Percentiles rank a stretch among this genome's conserved stretches.
Evolutionary conservation across 2,113 vertebrate species (phyloP).

Genomic region (Saiga tatarica): DNA sequence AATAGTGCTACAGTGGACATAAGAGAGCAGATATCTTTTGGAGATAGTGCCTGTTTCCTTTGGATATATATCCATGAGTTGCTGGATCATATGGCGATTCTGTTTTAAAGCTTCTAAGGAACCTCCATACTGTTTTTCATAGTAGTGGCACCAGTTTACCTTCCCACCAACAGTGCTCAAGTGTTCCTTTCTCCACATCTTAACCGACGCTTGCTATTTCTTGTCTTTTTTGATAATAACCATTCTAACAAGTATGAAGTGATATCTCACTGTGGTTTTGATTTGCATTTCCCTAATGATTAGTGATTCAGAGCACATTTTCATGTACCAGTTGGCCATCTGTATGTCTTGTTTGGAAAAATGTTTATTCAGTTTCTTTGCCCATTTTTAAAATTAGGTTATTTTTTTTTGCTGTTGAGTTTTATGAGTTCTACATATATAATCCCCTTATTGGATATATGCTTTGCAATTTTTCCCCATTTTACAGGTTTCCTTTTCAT

Average conservation of each 20-base stretch:
- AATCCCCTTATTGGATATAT: neutral
- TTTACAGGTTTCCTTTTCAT: neutral
- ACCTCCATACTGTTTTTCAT: neutral
- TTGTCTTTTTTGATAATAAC: neutral
- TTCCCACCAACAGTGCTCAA: neutral
- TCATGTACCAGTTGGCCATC: neutral
- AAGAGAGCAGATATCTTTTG: neutral
- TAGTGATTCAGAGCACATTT: neutral
- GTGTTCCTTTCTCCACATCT: neutral
- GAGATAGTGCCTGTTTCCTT: neutral
- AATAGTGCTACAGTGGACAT: neutral
- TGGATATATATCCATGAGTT: neutral
- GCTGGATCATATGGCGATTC: neutral
- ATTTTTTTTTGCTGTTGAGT: neutral
- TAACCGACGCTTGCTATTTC: neutral
- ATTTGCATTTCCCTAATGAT: neutral
- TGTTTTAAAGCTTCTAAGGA: neutral
- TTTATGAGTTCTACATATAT: neutral
- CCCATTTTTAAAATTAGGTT: neutral
- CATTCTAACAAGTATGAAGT: neutral
- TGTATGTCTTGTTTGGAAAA: neutral
- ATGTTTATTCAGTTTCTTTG: neutral
- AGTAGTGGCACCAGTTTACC: neutral
- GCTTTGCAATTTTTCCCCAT: neutral
- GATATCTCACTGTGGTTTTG: neutral